phyloP scores from a whole-genome alignment of 2,113 vertebrate genomes.

The Malurus cyaneus region DNA sequence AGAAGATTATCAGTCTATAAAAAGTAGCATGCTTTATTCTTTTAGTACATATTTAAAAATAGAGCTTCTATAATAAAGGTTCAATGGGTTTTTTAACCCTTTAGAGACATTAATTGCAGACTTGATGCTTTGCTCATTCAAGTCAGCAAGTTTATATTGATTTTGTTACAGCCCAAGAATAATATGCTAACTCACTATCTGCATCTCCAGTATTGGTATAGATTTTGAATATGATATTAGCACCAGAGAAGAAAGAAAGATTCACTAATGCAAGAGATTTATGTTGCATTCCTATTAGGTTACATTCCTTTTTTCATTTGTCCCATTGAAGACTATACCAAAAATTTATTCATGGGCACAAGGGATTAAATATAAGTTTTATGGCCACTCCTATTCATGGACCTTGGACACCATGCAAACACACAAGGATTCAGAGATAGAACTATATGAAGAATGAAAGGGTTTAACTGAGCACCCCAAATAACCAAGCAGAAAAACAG shows the following conservation, averaged over 20 bases:
- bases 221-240: neutral
- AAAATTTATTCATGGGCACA: neutral
- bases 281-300: neutral
- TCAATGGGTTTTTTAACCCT: neutral
- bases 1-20: neutral
- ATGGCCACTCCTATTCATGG: neutral
- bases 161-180: neutral
- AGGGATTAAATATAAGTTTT: neutral
- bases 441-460: neutral
- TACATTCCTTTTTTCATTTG: neutral
- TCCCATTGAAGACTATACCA: neutral
- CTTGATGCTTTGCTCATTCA: neutral
- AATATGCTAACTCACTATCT: neutral
- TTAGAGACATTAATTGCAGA: neutral
- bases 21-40: neutral
- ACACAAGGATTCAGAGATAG: neutral
- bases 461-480: neutral
- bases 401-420: neutral
- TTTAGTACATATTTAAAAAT: neutral
- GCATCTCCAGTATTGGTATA: neutral
- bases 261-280: neutral
- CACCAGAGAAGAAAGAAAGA: neutral
- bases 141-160: neutral
- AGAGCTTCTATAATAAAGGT: neutral
- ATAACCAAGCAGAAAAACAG: neutral